Percentiles rank a stretch among this genome's conserved stretches.
Conservation (phyloP, 2,797 vertebrate genomes). For the Emydoidea blandingii region DNA sequence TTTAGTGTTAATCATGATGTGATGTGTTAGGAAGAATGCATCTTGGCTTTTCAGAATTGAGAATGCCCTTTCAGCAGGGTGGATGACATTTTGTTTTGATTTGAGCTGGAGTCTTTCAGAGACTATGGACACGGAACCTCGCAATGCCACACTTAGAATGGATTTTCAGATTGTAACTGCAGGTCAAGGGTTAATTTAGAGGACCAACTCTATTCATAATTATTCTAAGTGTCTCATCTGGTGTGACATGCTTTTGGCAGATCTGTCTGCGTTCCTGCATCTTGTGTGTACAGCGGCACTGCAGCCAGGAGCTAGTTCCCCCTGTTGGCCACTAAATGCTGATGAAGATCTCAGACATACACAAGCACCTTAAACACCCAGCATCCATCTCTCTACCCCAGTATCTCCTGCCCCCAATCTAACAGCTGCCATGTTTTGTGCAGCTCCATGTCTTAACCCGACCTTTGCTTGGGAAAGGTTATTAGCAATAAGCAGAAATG, state of each 20-base stretch:
- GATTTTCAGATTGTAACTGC: background rate
- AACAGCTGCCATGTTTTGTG: background rate
- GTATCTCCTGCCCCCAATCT: background rate
- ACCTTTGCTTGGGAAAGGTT: constrained; percentile 12
- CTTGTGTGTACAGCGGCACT: background rate
- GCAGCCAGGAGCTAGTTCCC: background rate
- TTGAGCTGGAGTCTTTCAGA: background rate
- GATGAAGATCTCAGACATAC: no score
- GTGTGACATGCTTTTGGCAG: background rate
- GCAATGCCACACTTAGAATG: background rate
- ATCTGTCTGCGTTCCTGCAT: background rate
- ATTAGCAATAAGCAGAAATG: background rate
- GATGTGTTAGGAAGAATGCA: background rate
- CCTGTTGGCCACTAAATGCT: background rate
- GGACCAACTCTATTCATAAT: background rate
- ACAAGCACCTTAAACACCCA: no score
- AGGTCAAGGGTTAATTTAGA: background rate
- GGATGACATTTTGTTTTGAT: background rate
- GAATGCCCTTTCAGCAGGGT: background rate
- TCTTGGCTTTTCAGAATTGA: background rate
- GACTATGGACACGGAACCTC: background rate
- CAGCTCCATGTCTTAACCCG: background rate
- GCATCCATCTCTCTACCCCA: background rate
- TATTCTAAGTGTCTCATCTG: background rate
- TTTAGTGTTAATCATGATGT: background rate